These are phyloP conservation scores for Smittia sp. DNA, from an alignment of 2,888 invertebrate species.

Conservation along the genomic window DNA sequence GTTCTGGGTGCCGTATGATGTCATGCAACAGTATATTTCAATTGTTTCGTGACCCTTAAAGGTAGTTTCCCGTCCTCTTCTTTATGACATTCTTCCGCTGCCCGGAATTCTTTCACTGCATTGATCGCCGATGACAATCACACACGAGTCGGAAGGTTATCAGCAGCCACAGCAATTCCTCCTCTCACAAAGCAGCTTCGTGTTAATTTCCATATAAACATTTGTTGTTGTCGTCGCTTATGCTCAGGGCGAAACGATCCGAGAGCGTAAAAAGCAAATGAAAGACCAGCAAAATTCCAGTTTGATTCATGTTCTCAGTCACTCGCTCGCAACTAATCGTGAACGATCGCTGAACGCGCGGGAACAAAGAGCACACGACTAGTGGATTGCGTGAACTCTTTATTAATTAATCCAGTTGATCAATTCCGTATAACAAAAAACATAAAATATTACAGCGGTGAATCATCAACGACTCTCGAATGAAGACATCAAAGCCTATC, in stretches of 20 bases:
- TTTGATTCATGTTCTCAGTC: constrained; percentile 37
- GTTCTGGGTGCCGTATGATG: constrained; percentile 25
- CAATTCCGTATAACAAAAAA: too few species aligned
- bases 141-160: not conserved
- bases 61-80: constrained; percentile 21
- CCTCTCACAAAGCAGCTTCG: not conserved
- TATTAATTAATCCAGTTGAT: not conserved
- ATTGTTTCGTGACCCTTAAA: constrained; percentile 23
- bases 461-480: not conserved
- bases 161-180: not conserved
- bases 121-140: not conserved
- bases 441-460: not conserved
- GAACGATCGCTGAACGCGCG: not conserved
- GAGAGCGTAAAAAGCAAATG: constrained; percentile 1
- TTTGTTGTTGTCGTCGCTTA: not conserved
- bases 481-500: constrained; percentile 8
- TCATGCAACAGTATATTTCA: not conserved
- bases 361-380: not conserved
- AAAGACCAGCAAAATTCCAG: constrained; percentile 25
- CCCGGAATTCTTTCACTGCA: too few species aligned
- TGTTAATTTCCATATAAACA: constrained; percentile 5
- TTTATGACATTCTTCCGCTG: constrained; percentile 16
- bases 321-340: constrained; percentile 9
- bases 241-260: not conserved
- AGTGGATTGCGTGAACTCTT: not conserved